Conservation (phyloP, 2,797 vertebrate genomes). For the Iguana delicatissima region DNA sequence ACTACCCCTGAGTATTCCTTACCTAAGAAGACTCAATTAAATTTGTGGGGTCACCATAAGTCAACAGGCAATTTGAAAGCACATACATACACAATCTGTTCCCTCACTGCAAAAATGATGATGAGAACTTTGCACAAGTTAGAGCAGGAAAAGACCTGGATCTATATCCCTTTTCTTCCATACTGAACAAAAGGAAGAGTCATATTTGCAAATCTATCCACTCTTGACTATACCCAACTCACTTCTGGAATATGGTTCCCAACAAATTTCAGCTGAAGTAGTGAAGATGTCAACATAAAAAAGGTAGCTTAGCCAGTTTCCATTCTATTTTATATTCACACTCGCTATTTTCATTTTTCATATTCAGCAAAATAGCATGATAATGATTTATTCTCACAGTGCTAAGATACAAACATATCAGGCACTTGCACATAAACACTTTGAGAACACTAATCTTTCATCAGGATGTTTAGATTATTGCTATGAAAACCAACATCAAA, state of each 20-base stretch:
- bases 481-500: not conserved
- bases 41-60: too few species aligned
- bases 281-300: not conserved
- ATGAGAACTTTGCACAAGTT: not conserved
- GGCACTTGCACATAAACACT: not conserved
- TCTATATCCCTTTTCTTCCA: not conserved
- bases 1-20: too few species aligned
- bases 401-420: not conserved
- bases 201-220: not conserved
- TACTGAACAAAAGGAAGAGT: not conserved
- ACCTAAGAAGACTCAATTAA: too few species aligned
- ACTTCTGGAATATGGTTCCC: not conserved
- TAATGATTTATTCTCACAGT: constrained; percentile 12
- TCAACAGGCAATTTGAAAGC: too few species aligned
- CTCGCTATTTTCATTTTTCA: not conserved
- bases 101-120: not conserved
- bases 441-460: not conserved
- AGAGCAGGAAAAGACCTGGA: not conserved
- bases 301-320: not conserved
- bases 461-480: not conserved
- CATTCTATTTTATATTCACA: not conserved
- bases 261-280: not conserved
- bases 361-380: constrained; percentile 1
- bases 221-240: not conserved
- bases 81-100: too few species aligned